Percentiles rank a stretch among this genome's conserved stretches.
phyloP scores from a whole-genome alignment of 2,888 invertebrate species.

The Heliconius hortense region DNA sequence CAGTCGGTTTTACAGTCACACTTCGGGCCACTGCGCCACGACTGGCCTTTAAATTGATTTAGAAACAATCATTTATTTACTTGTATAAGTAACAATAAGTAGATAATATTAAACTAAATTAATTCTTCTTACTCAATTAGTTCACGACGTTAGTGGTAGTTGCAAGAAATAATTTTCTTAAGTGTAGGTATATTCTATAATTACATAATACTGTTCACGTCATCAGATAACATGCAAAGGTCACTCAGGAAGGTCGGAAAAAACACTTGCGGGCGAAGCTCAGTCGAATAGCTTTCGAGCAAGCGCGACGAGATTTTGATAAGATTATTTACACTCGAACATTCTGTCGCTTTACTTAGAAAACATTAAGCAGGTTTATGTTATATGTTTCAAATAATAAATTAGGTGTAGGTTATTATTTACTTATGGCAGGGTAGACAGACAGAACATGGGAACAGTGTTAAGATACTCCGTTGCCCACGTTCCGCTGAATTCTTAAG shows the following conservation, averaged over 20 bases:
- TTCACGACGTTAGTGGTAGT: background rate
- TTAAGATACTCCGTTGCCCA: no score
- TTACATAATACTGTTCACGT: slow-evolving; percentile 13
- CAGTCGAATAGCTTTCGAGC: slow-evolving; percentile 28
- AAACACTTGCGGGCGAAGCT: slow-evolving; percentile 26
- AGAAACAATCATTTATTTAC: no score
- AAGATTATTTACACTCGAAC: slow-evolving; percentile 26
- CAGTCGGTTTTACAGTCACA: no score
- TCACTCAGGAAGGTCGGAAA: slow-evolving; percentile 36
- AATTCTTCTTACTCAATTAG: background rate
- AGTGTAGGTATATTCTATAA: background rate
- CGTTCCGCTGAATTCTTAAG: no score
- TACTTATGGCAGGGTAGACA: no score
- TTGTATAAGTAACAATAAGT: no score
- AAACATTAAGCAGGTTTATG: background rate
- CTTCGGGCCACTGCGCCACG: no score
- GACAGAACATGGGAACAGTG: no score
- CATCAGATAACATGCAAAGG: slow-evolving; percentile 37
- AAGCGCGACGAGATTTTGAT: slow-evolving; percentile 28
- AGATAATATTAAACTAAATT: background rate
- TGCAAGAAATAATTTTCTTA: slow-evolving; percentile 6
- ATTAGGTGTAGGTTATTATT: no score
- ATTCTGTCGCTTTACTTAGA: slow-evolving; percentile 4
- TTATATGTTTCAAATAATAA: no score
- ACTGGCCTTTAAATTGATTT: no score